Evolutionary conservation across 2,113 vertebrate species (phyloP), one percentile per base, ranked within the genome.

Genomic region (Leptosomus discolor): DNA sequence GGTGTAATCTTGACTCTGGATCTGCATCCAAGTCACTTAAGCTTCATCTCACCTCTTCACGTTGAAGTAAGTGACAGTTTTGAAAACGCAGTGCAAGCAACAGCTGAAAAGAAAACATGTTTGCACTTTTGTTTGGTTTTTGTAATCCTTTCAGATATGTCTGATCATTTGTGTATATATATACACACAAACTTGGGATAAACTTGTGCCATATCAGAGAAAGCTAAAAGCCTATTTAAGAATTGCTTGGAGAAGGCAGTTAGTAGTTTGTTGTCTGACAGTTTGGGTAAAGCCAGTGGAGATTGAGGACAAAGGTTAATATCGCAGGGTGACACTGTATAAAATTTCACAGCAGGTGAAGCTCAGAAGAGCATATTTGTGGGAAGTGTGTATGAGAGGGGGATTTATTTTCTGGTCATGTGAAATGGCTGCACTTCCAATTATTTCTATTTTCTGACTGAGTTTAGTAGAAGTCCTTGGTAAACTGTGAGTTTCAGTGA

Each of bases 281-380:
- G 83, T 97, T 96, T 61, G 93, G 63, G 64, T 94, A 97, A 97
- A 94, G 92, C 79, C 86, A 92, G 86, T 56, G 57, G 83, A 50
- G 95, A 92, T 73, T 70, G 53, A 88, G 76, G 76, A 81, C 78
- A 85, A 97, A 94, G 89, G 94, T 97, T 98, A 95, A 90, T 97
- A 97, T 94, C 85, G 95, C 90, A 87, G 81, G 76, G 71, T 51
- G 60, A 60, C 18, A 56, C 29, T 68, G 80, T 94, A 90, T 96
- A 96, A 94, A 96, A 97, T 97, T 97, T 97, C 97, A 97, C 94
- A 97, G 91, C 80, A 96, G 70, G 39, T 92, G 85, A 86, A 96
- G 76, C 95, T 91, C 85, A 84, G 92, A 90, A 93, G 45, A 88
- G 57, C 11, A 5, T 32, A 46, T 51, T 20, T 86, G 46, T 91